Percentiles rank a stretch among this genome's conserved stretches.
Conservation (phyloP, 2,113 vertebrate genomes). For the Ariopsis seemanni region DNA sequence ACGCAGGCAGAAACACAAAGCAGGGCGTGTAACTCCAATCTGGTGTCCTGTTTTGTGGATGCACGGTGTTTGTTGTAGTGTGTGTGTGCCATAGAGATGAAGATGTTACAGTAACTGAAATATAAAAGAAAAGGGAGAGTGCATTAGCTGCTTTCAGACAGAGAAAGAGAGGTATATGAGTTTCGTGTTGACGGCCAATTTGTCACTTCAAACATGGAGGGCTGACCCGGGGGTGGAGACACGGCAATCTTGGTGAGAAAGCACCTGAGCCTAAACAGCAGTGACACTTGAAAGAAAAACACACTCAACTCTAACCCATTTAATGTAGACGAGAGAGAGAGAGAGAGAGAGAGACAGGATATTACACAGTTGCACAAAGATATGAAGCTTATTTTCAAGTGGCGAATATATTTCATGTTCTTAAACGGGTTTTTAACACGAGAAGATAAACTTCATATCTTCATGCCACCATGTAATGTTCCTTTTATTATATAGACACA, state of each 20-base stretch:
- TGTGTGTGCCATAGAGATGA: constrained; percentile 29
- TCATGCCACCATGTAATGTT: too few species aligned
- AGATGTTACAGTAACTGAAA: constrained; percentile 21
- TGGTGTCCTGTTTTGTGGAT: not conserved
- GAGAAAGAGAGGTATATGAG: constrained; percentile 53
- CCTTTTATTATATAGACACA: too few species aligned
- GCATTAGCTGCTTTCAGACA: constrained; percentile 10
- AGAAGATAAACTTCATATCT: too few species aligned
- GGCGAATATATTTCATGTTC: too few species aligned
- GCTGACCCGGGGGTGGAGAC: constrained; percentile 52
- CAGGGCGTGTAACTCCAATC: not conserved
- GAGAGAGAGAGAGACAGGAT: not conserved
- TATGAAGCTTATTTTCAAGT: too few species aligned
- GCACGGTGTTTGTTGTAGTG: not conserved
- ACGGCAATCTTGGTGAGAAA: constrained; percentile 36
- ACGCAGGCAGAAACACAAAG: not conserved
- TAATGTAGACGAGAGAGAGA: constrained; percentile 7
- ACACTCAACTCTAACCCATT: constrained; percentile 31
- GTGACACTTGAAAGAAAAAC: constrained; percentile 55
- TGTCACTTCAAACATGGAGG: constrained; percentile 56
- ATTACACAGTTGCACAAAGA: too few species aligned
- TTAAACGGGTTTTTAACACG: too few species aligned
- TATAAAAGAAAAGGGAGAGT: constrained; percentile 20
- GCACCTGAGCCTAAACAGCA: constrained; percentile 43
- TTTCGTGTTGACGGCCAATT: constrained; percentile 50